A percentile compares a stretch with the other conserved stretches of the same genome.
Evolutionary conservation across 2,113 vertebrate genomes (phyloP).

Genomic region (Podilymbus podiceps): DNA sequence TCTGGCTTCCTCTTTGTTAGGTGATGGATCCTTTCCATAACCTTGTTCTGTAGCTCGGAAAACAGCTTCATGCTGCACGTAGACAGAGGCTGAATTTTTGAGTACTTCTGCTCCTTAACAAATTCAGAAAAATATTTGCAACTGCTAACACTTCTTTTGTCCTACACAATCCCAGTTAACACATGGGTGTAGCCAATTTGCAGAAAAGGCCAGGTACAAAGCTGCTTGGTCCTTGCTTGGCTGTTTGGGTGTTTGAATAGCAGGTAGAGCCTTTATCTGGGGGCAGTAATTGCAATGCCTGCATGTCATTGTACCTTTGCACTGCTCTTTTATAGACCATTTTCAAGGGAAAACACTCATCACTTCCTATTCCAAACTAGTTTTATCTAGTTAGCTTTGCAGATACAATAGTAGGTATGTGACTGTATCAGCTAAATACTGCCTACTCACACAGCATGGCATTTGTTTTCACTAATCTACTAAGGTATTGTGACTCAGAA

Average conservation of each 20-base stretch:
- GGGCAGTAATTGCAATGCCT: neutral
- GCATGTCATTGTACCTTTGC: accelerated
- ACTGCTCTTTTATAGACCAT: neutral
- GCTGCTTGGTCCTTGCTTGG: neutral
- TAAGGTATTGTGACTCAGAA: neutral
- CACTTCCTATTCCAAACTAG: neutral
- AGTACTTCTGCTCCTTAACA: neutral
- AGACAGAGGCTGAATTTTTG: neutral
- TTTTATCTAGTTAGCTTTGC: neutral
- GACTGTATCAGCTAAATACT: neutral
- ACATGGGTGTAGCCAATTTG: neutral
- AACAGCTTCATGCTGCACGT: neutral
- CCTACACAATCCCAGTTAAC: neutral
- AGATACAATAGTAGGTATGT: neutral
- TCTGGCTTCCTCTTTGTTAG: neutral
- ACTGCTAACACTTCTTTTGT: neutral
- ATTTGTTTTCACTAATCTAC: neutral
- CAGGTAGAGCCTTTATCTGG: neutral
- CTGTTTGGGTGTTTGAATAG: neutral
- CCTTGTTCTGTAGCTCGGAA: neutral
- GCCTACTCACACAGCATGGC: neutral
- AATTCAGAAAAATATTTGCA: neutral
- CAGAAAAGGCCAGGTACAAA: neutral
- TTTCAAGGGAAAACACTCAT: neutral
- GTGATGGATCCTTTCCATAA: neutral